Evolutionary conservation across 2,888 invertebrate species (phyloP), one percentile per base, ranked within the genome.

Genomic region (Leptinotarsa juncta): DNA sequence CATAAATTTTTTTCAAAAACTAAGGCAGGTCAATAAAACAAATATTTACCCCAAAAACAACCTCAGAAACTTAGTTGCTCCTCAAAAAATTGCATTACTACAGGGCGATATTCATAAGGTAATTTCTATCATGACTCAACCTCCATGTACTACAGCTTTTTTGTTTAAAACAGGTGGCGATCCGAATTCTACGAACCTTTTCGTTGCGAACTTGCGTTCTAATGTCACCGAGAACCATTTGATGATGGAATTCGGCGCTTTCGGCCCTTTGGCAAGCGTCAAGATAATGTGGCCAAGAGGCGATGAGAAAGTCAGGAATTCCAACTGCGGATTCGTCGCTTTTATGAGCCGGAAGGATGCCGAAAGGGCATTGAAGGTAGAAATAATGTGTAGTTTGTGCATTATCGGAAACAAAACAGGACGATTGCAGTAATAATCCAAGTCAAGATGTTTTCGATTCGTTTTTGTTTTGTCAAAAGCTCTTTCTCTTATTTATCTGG

Each of bases 271-370:
- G 78, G 99, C 99, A 4, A 98, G 98, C 87, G 97, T 99, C 75
- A 99, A 99, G 91, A 98, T 99, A 78, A 98, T 99, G 97, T 99
- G 98, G 97, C 99, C 99, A 10, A 92, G 99, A 2, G 80, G 97
- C 79, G 98, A 99, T 87, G 98, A 98, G 12, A 66, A 53, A 15
- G 65, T 57, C 48, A 71, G 77, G 15, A 77, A 96, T 14, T 91
- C 97, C 71, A 97, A 98, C 89, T 98, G 98, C 87, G 99, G 99
- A 16, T 99, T 99, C 89, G 98, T 99, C 4, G 99, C 99, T 0
- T 99, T 95, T 87, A 99, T 99, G 99, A 96, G 96, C 83, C 91
- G 99, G n/a, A 95, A 94, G 87, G 98, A 99, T 89, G 98, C 97
- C 0, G 98, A 99, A 88, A 89, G 97, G 53, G 98, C 98, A 0